A percentile compares a stretch with the other conserved stretches of the same genome.
phyloP scores from a whole-genome alignment of 2,888 invertebrate genomes.

The Nymphalis c-album region DNA sequence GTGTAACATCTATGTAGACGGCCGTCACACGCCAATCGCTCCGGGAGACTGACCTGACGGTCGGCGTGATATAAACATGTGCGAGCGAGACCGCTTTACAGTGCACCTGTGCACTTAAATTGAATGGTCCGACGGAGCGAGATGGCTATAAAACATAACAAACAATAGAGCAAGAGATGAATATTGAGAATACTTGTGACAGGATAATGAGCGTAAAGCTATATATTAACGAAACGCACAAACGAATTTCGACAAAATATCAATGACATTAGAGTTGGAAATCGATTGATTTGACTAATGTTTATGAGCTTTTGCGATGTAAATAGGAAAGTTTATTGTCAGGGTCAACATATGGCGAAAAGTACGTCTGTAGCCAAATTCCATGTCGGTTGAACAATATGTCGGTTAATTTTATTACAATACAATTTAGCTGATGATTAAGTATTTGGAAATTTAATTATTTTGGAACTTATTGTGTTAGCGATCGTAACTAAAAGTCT shows the following conservation, averaged over 20 bases:
- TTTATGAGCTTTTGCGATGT: slow-evolving; percentile 43
- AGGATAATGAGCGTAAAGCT: slow-evolving; percentile 40
- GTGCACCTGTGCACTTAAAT: slow-evolving; percentile 78
- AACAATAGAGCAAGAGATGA: slow-evolving; percentile 61
- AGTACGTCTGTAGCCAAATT: slow-evolving; percentile 65
- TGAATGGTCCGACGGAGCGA: slow-evolving; percentile 65
- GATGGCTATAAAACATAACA: slow-evolving; percentile 69
- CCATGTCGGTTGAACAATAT: slow-evolving; percentile 51
- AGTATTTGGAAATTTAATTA: background rate
- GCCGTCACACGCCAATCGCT: slow-evolving; percentile 49
- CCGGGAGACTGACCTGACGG: slow-evolving; percentile 64
- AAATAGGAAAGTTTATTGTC: slow-evolving; percentile 61
- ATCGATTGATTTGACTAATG: slow-evolving; percentile 36
- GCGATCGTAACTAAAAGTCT: too few species aligned
- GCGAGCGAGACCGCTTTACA: slow-evolving; percentile 60
- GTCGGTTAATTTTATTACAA: slow-evolving; percentile 33
- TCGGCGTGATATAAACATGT: slow-evolving; percentile 59
- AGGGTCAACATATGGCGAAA: slow-evolving; percentile 80
- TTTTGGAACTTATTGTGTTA: background rate
- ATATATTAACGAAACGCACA: slow-evolving; percentile 38
- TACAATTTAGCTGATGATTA: background rate
- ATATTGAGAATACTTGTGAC: slow-evolving; percentile 43
- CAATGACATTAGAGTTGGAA: slow-evolving; percentile 38
- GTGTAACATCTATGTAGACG: slow-evolving; percentile 41
- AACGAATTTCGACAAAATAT: slow-evolving; percentile 22